Base-by-base conservation (phyloP, 2,797 vertebrate genomes). In the Amblyraja radiata region DNA sequence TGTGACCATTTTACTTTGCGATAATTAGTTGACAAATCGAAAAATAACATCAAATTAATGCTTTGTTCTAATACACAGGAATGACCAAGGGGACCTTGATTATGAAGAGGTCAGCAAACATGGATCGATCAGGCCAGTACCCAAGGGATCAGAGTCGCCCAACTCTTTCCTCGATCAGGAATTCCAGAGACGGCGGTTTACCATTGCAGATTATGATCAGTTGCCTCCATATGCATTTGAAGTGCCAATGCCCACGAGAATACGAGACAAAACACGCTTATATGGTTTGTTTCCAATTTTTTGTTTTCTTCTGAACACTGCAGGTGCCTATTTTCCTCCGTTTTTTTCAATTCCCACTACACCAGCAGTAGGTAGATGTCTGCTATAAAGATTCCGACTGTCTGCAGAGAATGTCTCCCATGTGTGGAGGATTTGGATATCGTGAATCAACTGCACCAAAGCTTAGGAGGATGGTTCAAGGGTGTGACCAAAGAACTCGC, bases 161-260 rank as follows among this genome's bases (percentile, higher is more conserved):
- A 98, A 98, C 95, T 98, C 98, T 21, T 97, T 97, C 94, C 95
- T 98, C 95, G 98, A 99, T 94, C 96, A 97, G 23, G 97, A 98
- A 92, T 95, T 94, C 39, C 95, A 95, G 54, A 96, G 96, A 46
- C 95, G 97, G 1, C 96, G 97, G 81, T 97, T 96, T 93, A 97
- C 97, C 54, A 96, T 97, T 0, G 94, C 96, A 0, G 97, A 98
- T 83, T 97, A 97, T 0, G 96, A 97, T 93, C 96, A 96, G 93
- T 86, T 96, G 8, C 94, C 94, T 1, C 93, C 94, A 0, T 96
- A 96, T 93, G 95, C 96, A 0, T 21, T 96, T 8, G 97, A 98
- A 93, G 94, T 93, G 93, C 96, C 93, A 79, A 93, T 97, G 0
- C 96, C 97, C 46, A 95, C 98, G 23, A 97, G 96, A 93, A 96